These are phyloP conservation scores for Lochmaea capreae DNA, from an alignment of 2,888 invertebrate species.

Conservation along the genomic window DNA sequence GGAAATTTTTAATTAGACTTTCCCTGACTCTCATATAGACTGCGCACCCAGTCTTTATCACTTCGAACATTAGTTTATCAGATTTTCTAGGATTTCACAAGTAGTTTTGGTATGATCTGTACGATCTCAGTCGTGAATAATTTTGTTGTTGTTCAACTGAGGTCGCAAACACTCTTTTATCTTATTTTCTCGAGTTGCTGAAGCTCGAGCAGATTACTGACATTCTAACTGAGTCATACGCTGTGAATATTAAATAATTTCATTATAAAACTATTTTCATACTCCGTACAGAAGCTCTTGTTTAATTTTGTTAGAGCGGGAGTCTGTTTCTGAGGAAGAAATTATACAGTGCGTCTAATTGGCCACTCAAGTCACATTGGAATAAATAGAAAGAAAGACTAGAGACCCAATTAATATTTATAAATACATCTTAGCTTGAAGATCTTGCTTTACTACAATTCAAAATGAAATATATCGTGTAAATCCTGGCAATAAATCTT, in stretches of 20 bases:
- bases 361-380: neutral
- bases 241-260: constrained; percentile 10
- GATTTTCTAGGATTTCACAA: too few species aligned
- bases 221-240: neutral
- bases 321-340: neutral
- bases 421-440: neutral
- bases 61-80: too few species aligned
- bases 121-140: too few species aligned
- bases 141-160: neutral
- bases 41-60: too few species aligned
- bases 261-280: constrained; percentile 1
- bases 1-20: too few species aligned
- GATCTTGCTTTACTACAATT: neutral
- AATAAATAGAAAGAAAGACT: too few species aligned
- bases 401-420: neutral
- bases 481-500: constrained; percentile 33
- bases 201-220: neutral
- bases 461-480: neutral
- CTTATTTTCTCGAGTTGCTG: neutral
- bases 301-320: neutral
- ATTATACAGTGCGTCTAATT: neutral
- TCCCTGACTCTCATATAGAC: too few species aligned
- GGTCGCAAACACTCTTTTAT: neutral
- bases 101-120: too few species aligned
- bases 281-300: neutral